phyloP scores from a whole-genome alignment of 1,140 invertebrate genomes.

The Luehdorfia chinensis region DNA sequence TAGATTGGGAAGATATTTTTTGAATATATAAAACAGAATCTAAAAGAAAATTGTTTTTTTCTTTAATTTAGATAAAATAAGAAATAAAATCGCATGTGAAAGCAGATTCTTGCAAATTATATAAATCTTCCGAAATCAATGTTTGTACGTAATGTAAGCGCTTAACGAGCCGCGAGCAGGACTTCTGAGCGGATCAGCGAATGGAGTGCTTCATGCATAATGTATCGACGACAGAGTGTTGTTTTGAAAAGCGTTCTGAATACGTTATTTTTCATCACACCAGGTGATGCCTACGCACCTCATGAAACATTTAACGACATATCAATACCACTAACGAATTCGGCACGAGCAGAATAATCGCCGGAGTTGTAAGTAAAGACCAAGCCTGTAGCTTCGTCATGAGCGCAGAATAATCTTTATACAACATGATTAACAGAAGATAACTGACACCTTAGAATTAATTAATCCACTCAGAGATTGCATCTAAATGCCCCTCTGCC shows the following conservation, averaged over 20 bases:
- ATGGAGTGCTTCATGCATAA: constrained; percentile 76
- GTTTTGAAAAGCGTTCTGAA: constrained; percentile 75
- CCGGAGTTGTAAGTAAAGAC: neutral
- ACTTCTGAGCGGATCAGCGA: constrained; percentile 73
- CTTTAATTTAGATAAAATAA: neutral
- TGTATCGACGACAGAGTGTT: constrained; percentile 70
- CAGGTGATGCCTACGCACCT: constrained; percentile 62
- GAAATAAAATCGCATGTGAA: neutral
- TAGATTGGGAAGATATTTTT: no score
- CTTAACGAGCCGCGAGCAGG: constrained; percentile 72
- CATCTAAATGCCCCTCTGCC: constrained; percentile 65
- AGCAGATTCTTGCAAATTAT: constrained; percentile 41
- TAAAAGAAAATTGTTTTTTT: no score
- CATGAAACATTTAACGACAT: constrained; percentile 67
- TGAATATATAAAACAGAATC: no score
- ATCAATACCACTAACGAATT: constrained; percentile 47
- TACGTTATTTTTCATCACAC: constrained; percentile 70
- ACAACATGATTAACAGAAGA: neutral
- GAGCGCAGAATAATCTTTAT: neutral
- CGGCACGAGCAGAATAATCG: constrained; percentile 27
- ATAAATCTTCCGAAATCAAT: constrained; percentile 69
- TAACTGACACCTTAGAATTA: constrained; percentile 75
- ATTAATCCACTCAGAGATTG: constrained; percentile 76
- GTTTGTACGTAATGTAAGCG: constrained; percentile 74
- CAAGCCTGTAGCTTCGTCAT: neutral